Percentiles rank a stretch among this genome's conserved stretches.
Conservation (phyloP, 2,113 vertebrate genomes). For the Phaethornis superciliosus region DNA sequence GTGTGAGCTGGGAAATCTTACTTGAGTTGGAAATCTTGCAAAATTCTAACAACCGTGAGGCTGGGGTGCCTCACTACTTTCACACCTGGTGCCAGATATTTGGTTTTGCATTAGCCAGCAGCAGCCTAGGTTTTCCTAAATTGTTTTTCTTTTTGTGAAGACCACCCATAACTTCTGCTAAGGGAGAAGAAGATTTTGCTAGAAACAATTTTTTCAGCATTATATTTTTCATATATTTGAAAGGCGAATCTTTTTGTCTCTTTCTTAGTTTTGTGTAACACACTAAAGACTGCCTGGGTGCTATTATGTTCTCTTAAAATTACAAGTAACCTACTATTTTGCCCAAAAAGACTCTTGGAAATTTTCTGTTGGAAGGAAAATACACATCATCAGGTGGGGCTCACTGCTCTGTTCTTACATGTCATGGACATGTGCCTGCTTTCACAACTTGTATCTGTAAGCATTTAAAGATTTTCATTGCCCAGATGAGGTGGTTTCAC, state of each 20-base stretch:
- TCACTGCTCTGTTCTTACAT: neutral
- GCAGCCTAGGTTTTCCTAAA: slow-evolving; percentile 1
- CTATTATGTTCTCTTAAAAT: neutral
- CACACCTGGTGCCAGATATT: slow-evolving; percentile 42
- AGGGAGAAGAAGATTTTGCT: slow-evolving; percentile 12
- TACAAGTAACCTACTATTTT: neutral
- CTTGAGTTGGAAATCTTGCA: slow-evolving; percentile 55
- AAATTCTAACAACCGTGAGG: slow-evolving; percentile 12
- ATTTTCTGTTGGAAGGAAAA: neutral
- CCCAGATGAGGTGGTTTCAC: neutral
- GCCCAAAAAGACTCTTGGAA: neutral
- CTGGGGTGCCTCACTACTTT: slow-evolving; percentile 35
- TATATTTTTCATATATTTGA: slow-evolving; percentile 29
- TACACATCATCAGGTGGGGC: no score
- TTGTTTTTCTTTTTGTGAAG: neutral
- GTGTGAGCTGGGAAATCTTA: slow-evolving; percentile 63
- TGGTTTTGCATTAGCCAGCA: slow-evolving; percentile 38
- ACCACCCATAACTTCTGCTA: slow-evolving; percentile 51
- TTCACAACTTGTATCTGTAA: neutral
- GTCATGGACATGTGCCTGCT: rapidly evolving
- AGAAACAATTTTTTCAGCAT: slow-evolving; percentile 18
- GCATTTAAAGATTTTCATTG: neutral
- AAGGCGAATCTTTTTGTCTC: neutral
- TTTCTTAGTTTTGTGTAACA: neutral
- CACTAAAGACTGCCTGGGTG: neutral